Percentiles rank a stretch among this genome's conserved stretches.
phyloP scores from a whole-genome alignment of 2,113 vertebrate genomes.

The Pungitius pungitius region DNA sequence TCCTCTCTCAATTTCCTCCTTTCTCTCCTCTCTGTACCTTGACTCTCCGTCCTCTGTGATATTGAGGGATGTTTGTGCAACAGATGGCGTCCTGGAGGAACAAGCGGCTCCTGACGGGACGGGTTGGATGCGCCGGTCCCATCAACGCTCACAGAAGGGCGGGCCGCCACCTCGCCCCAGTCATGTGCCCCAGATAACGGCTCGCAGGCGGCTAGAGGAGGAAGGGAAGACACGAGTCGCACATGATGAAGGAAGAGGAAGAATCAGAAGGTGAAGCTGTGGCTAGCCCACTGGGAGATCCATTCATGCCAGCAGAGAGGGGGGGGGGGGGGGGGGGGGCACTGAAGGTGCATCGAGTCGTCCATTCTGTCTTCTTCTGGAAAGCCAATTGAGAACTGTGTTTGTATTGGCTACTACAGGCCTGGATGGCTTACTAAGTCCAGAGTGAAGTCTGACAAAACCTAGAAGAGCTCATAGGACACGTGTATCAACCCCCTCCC shows the following conservation, averaged over 20 bases:
- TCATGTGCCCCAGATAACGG: neutral
- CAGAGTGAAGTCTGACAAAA: neutral
- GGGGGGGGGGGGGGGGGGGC: neutral
- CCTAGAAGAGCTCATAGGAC: neutral
- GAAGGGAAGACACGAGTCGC: neutral
- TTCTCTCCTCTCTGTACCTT: neutral
- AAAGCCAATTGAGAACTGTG: neutral
- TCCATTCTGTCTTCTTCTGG: neutral
- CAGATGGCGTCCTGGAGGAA: conserved; percentile 33
- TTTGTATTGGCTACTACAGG: neutral
- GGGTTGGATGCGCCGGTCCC: conserved; percentile 17
- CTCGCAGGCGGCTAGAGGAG: conserved; percentile 18
- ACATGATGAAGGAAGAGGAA: conserved; percentile 4
- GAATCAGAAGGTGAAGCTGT: neutral
- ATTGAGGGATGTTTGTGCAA: conserved; percentile 15
- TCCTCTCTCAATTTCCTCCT: neutral
- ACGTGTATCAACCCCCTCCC: neutral
- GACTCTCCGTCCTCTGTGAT: neutral
- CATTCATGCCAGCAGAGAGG: neutral
- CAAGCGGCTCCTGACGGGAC: conserved; percentile 16
- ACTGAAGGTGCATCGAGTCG: neutral
- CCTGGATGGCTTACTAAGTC: neutral
- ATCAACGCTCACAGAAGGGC: conserved; percentile 14
- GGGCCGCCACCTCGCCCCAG: neutral
- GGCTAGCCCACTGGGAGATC: neutral